phyloP scores from a whole-genome alignment of 2,888 invertebrate species.

The Agrochola circellaris region DNA sequence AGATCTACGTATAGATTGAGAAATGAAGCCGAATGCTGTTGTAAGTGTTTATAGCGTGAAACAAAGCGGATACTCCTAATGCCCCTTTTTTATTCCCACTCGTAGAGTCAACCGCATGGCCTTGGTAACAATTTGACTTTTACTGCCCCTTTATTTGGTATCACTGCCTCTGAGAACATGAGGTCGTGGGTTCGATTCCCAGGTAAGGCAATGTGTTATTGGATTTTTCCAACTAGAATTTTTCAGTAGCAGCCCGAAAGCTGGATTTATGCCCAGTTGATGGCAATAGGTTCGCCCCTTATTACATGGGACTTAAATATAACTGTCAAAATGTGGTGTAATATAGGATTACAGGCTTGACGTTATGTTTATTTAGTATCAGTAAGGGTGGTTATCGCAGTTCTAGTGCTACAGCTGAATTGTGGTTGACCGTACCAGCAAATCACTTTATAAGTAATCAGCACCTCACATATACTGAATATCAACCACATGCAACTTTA shows the following conservation, averaged over 20 bases:
- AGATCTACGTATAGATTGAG: background rate
- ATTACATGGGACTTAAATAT: no score
- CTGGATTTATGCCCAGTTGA: no score
- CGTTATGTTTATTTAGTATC: no score
- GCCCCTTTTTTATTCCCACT: background rate
- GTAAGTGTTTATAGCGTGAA: background rate
- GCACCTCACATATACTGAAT: background rate
- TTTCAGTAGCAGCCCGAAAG: no score
- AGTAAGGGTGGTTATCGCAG: background rate
- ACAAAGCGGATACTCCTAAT: background rate
- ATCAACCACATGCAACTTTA: conserved; percentile 12
- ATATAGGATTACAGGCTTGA: no score
- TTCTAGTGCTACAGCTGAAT: background rate
- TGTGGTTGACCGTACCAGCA: background rate
- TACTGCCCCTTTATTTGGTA: background rate
- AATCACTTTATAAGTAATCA: conserved; percentile 23
- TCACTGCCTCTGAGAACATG: no score
- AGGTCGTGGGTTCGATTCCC: no score
- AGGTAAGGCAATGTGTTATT: no score
- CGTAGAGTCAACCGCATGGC: background rate
- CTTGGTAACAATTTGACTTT: background rate
- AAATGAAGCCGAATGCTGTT: background rate
- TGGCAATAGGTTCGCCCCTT: no score
- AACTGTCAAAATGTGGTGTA: no score
- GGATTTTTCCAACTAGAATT: no score